Conservation (phyloP, 37 sponge, comb jelly and placozoan genomes). For the Amphimedon queenslandica region DNA sequence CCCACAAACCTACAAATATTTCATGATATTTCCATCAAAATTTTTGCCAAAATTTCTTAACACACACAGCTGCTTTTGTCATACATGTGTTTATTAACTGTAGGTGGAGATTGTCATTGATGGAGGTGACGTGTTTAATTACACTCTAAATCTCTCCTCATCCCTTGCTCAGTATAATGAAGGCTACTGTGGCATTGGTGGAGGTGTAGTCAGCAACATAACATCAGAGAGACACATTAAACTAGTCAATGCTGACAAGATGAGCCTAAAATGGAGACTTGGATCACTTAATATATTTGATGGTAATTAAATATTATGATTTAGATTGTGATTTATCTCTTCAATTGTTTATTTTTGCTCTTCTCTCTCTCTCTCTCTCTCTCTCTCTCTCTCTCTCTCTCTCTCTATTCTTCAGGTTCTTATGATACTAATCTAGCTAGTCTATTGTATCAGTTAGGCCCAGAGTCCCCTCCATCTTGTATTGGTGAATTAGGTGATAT, state of each 20-base stretch:
- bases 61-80: too few relatives aligned
- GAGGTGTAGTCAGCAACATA: constrained; percentile 48
- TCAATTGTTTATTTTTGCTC: background rate
- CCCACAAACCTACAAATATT: too few relatives aligned
- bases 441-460: constrained; percentile 44
- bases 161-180: constrained; percentile 19
- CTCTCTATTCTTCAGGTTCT: background rate
- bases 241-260: constrained; percentile 33
- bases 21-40: too few relatives aligned
- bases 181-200: constrained; percentile 14
- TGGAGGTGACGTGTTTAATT: constrained; percentile 29
- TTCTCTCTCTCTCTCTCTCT: background rate
- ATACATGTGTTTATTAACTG: background rate
- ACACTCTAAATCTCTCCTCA: background rate
- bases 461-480: background rate
- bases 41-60: too few relatives aligned
- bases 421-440: too few relatives aligned
- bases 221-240: constrained; percentile 30
- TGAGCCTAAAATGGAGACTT: constrained; percentile 39
- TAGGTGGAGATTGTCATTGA: constrained; percentile 47
- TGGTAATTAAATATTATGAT: constrained; percentile 14
- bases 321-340: background rate
- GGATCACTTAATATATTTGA: constrained; percentile 32
- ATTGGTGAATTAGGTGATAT: background rate
- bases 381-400: constrained; percentile 1